Evolutionary conservation across 2,888 invertebrate genomes (phyloP).

Genomic region (Stenodema calcarata): DNA sequence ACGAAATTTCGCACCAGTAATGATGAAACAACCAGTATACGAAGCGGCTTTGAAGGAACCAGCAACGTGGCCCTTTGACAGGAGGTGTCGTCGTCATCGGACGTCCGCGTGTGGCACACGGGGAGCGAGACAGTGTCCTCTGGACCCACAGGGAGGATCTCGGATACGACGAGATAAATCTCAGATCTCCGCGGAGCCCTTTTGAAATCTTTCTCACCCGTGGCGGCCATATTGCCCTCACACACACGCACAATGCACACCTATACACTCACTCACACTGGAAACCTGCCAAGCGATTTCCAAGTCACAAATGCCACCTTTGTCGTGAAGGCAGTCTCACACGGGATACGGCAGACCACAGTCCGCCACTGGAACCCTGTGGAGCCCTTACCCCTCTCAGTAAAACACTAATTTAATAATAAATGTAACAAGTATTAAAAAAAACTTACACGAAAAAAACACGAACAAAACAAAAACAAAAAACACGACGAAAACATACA

Average conservation of each 20-base stretch:
- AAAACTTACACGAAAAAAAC: not conserved
- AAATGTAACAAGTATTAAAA: not conserved
- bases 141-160: not conserved
- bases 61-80: too few relatives aligned
- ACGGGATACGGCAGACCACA: not conserved
- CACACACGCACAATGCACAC: not conserved
- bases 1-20: too few relatives aligned
- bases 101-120: not conserved
- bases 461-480: not conserved
- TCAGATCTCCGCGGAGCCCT: not conserved
- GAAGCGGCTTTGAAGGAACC: too few relatives aligned
- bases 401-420: not conserved
- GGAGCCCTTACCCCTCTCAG: not conserved
- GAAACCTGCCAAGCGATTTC: not conserved
- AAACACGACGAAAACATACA: not conserved
- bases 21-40: too few relatives aligned
- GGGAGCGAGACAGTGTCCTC: not conserved
- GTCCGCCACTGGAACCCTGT: not conserved
- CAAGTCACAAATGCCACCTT: conserved; percentile 21
- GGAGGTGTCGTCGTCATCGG: too few relatives aligned
- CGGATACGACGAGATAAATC: not conserved
- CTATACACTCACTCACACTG: not conserved
- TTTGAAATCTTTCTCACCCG: not conserved
- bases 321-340: not conserved
- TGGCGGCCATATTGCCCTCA: not conserved